phyloP scores from a whole-genome alignment of 2,113 vertebrate genomes.

The Aleadryas rufinucha region DNA sequence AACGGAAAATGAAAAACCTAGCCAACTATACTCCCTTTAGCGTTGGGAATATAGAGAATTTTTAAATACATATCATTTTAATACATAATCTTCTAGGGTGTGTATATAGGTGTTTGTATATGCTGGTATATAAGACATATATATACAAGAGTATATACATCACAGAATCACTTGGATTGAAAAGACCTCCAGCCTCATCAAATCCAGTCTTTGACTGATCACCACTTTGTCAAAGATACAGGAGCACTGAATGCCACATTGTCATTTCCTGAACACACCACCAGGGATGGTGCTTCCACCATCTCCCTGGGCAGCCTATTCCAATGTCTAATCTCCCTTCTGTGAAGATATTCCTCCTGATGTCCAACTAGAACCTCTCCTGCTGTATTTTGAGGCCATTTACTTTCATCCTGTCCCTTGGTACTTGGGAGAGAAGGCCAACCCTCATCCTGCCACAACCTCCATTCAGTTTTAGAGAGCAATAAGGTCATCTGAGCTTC shows the following conservation, averaged over 20 bases:
- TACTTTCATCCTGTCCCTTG: background rate
- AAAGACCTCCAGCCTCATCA: background rate
- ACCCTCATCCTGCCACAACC: background rate
- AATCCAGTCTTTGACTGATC: background rate
- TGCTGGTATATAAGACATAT: background rate
- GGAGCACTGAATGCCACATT: background rate
- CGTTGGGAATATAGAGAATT: background rate
- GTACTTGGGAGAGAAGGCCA: background rate
- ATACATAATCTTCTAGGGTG: background rate
- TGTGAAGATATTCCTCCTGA: background rate
- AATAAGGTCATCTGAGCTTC: background rate
- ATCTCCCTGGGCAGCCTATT: background rate
- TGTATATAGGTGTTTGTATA: rapidly evolving
- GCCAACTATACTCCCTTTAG: background rate
- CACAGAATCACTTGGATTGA: background rate
- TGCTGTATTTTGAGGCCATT: background rate
- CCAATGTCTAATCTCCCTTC: background rate
- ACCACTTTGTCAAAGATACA: background rate
- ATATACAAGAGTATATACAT: too few species aligned
- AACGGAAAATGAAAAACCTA: background rate
- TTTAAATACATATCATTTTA: background rate
- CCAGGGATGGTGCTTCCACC: background rate
- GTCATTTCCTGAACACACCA: background rate
- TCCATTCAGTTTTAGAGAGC: background rate
- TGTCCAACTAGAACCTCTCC: background rate